A percentile compares a stretch with the other conserved stretches of the same genome.
phyloP scores from a whole-genome alignment of 2,113 vertebrate genomes.

The Hyperopisus bebe region DNA sequence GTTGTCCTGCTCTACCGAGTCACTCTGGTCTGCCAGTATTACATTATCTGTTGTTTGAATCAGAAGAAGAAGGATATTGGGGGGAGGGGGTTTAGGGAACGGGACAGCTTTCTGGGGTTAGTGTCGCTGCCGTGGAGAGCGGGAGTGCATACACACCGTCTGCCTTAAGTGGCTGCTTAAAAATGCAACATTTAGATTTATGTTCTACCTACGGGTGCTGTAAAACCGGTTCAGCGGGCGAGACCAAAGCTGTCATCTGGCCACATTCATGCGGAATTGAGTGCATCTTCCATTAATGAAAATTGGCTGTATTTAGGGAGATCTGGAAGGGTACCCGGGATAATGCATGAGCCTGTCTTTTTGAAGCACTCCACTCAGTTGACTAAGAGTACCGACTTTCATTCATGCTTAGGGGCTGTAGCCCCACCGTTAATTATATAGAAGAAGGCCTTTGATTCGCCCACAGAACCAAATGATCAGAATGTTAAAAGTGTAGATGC shows the following conservation, averaged over 20 bases:
- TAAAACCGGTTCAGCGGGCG: not conserved
- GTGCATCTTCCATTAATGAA: constrained; percentile 17
- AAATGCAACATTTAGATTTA: not conserved
- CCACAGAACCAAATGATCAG: not conserved
- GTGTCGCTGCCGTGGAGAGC: not conserved
- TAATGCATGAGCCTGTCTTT: not conserved
- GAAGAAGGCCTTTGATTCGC: not conserved
- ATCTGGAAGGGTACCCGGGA: not conserved
- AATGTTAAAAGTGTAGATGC: not conserved
- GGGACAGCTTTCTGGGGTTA: not conserved
- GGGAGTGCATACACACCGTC: not conserved
- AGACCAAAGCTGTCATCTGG: not conserved
- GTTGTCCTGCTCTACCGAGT: constrained; percentile 23
- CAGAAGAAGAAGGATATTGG: constrained; percentile 21
- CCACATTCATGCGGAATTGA: not conserved
- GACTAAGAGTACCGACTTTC: not conserved
- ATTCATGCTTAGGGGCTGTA: not conserved
- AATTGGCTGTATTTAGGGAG: constrained; percentile 3
- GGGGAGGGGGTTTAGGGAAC: not conserved
- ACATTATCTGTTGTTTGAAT: constrained; percentile 26
- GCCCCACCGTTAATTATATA: not conserved
- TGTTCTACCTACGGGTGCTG: not conserved
- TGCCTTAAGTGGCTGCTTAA: constrained; percentile 8
- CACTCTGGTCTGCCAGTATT: constrained; percentile 21
- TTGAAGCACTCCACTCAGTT: not conserved